phyloP scores from a whole-genome alignment of 2,888 invertebrate species.

The Drosophila pseudotakahashii region DNA sequence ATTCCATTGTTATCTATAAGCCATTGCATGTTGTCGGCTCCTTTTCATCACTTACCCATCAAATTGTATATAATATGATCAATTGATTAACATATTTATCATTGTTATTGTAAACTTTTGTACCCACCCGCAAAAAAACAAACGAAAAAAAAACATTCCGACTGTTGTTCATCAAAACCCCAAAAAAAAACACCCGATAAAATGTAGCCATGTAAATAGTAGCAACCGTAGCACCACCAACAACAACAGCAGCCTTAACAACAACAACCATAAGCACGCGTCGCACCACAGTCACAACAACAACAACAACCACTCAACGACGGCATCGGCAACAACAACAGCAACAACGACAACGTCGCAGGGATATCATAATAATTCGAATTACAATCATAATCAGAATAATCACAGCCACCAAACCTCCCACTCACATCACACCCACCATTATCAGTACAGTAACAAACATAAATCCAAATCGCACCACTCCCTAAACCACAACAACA shows the following conservation, averaged over 20 bases:
- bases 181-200: constrained; percentile 39
- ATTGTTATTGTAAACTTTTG: constrained; percentile 77
- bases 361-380: constrained; percentile 51
- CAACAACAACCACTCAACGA: constrained; percentile 51
- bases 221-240: constrained; percentile 75
- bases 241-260: constrained; percentile 58
- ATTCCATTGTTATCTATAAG: background rate
- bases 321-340: constrained; percentile 50
- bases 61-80: constrained; percentile 69
- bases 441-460: constrained; percentile 54
- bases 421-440: constrained; percentile 33
- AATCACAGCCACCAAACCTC: constrained; percentile 45
- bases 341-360: constrained; percentile 54
- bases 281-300: constrained; percentile 46
- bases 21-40: constrained; percentile 16
- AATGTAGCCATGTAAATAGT: constrained; percentile 82
- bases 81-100: constrained; percentile 76
- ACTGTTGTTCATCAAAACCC: constrained; percentile 66
- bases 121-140: constrained; percentile 50
- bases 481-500: constrained; percentile 58
- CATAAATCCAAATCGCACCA: constrained; percentile 55
- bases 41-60: constrained; percentile 43
- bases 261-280: constrained; percentile 48
- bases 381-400: constrained; percentile 50
- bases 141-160: constrained; percentile 62